These are phyloP conservation scores for Parasteatoda lunata DNA, from an alignment of 2,888 invertebrate species.

Conservation along the genomic window DNA sequence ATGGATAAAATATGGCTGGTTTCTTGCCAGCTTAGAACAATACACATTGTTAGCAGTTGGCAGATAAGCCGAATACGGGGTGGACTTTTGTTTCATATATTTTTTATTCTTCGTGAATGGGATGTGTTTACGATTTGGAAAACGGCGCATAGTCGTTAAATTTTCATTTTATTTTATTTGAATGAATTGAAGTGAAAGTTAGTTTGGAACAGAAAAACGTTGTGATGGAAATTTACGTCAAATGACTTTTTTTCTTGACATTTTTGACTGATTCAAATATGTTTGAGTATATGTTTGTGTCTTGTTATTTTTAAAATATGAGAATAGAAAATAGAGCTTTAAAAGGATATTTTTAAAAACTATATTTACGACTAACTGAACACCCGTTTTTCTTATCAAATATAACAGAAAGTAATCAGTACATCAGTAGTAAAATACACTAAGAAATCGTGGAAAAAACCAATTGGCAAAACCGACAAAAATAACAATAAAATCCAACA, in stretches of 20 bases:
- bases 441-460: too few species aligned
- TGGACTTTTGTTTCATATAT: not conserved
- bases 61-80: not conserved
- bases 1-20: slow-evolving; percentile 38
- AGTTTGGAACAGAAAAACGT: not conserved
- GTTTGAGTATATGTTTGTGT: too few species aligned
- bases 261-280: too few species aligned
- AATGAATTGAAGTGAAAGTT: not conserved
- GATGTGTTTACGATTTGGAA: slow-evolving; percentile 3
- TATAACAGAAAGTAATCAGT: too few species aligned
- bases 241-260: not conserved
- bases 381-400: too few species aligned
- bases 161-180: not conserved
- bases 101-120: not conserved
- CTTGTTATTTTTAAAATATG: too few species aligned
- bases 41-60: slow-evolving; percentile 22
- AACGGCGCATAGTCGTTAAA: not conserved
- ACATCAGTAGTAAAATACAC: too few species aligned
- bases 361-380: too few species aligned
- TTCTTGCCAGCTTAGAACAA: slow-evolving; percentile 24
- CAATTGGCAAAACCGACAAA: too few species aligned
- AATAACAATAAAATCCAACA: too few species aligned
- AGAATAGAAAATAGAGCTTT: too few species aligned
- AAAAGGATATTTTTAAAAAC: too few species aligned
- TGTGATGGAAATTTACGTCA: not conserved